phyloP scores from a whole-genome alignment of 2,888 invertebrate genomes.

The Spatulosminthurus flaviceps region DNA sequence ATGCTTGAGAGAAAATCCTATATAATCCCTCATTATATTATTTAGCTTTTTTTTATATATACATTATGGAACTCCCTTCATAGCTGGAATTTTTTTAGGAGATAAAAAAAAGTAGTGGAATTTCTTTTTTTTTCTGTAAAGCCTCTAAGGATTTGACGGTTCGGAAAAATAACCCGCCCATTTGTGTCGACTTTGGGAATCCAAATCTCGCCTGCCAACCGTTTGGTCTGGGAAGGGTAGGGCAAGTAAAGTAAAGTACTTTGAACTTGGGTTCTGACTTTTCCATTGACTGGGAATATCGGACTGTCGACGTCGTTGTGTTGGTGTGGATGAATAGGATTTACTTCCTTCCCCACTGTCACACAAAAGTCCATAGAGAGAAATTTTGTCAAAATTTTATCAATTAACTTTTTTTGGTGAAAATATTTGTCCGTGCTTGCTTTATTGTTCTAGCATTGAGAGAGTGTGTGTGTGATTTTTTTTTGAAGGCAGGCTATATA shows the following conservation, averaged over 20 bases:
- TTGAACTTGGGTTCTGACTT: slow-evolving; percentile 49
- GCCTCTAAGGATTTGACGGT: slow-evolving; percentile 68
- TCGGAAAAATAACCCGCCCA: slow-evolving; percentile 90
- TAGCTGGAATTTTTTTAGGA: too few species aligned
- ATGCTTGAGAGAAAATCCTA: too few species aligned
- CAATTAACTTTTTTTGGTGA: too few species aligned
- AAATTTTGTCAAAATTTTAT: background rate
- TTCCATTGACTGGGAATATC: slow-evolving; percentile 44
- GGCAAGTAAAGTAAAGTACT: slow-evolving; percentile 83
- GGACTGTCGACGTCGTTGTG: background rate
- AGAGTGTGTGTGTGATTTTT: too few species aligned
- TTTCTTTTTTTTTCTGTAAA: too few species aligned
- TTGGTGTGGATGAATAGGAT: slow-evolving; percentile 16
- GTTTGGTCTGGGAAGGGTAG: slow-evolving; percentile 94
- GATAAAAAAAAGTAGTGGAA: too few species aligned
- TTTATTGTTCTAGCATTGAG: too few species aligned
- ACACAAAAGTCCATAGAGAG: background rate
- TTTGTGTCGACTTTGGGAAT: slow-evolving; percentile 78
- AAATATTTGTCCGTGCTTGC: too few species aligned
- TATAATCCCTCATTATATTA: too few species aligned
- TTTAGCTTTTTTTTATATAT: too few species aligned
- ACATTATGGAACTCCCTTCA: too few species aligned
- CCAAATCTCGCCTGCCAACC: slow-evolving; percentile 80
- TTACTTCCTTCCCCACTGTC: slow-evolving; percentile 30
- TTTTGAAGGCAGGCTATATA: too few species aligned